phyloP scores from a whole-genome alignment of 2,113 vertebrate species.

The Puntigrus tetrazona region DNA sequence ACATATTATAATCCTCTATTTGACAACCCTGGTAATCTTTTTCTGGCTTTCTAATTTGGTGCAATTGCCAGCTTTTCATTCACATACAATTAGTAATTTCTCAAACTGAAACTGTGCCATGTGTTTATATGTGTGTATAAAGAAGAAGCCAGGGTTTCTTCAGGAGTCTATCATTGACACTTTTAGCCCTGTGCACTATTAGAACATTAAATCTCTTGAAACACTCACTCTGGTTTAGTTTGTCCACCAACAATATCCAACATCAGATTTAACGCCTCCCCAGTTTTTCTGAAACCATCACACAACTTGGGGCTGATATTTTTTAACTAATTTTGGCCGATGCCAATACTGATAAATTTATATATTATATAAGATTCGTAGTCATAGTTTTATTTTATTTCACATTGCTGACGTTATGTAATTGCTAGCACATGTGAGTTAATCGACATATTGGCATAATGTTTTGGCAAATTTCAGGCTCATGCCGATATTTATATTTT shows the following conservation, averaged over 20 bases:
- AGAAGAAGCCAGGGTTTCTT: background rate
- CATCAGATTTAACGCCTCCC: background rate
- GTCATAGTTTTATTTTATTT: no score
- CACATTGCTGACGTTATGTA: no score
- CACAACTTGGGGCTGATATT: no score
- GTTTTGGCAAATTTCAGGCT: no score
- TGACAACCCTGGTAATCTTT: slow-evolving; percentile 51
- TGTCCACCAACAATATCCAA: background rate
- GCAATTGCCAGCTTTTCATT: slow-evolving; percentile 54
- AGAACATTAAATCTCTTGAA: background rate
- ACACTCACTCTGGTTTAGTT: background rate
- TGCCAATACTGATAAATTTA: no score
- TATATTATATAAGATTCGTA: no score
- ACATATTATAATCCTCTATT: slow-evolving; percentile 54
- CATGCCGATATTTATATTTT: no score
- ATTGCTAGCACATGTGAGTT: no score
- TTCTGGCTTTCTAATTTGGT: slow-evolving; percentile 50
- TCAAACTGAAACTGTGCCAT: slow-evolving; percentile 15
- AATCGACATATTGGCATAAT: no score
- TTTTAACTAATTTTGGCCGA: no score
- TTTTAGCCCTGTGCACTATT: background rate
- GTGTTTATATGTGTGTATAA: background rate
- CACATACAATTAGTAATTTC: slow-evolving; percentile 43
- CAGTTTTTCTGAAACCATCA: background rate
- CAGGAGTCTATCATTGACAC: background rate